Conservation (phyloP, 1,140 invertebrate species). For the Phenacoccus solenopsis region DNA sequence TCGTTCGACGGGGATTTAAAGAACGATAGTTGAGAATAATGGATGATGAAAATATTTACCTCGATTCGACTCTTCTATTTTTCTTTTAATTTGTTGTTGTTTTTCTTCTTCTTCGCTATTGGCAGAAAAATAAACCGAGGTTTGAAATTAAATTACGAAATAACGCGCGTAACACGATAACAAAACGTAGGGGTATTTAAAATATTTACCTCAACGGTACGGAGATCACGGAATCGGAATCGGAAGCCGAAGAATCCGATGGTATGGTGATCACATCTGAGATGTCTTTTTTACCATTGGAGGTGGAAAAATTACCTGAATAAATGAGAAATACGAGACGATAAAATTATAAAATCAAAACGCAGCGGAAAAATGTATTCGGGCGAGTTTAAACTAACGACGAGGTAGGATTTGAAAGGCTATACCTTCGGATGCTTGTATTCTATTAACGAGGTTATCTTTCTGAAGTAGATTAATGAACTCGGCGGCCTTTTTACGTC, state of each 20-base stretch:
- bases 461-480: conserved; percentile 18
- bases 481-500: conserved; percentile 21
- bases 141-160: no score
- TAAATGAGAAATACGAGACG: not conserved
- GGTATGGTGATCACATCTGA: not conserved
- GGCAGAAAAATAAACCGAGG: not conserved
- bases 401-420: no score
- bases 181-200: no score
- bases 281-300: not conserved
- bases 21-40: not conserved
- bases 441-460: conserved; percentile 12
- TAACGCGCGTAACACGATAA: no score
- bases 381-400: not conserved
- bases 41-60: not conserved
- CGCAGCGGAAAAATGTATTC: not conserved
- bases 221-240: not conserved
- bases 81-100: not conserved
- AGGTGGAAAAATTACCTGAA: not conserved
- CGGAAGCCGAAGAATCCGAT: not conserved
- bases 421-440: not conserved
- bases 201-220: not conserved
- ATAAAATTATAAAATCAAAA: not conserved
- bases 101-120: not conserved
- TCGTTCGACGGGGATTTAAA: no score
- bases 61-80: not conserved